phyloP scores from a whole-genome alignment of 2,113 vertebrate species.

The Zosterops hypoxanthus region DNA sequence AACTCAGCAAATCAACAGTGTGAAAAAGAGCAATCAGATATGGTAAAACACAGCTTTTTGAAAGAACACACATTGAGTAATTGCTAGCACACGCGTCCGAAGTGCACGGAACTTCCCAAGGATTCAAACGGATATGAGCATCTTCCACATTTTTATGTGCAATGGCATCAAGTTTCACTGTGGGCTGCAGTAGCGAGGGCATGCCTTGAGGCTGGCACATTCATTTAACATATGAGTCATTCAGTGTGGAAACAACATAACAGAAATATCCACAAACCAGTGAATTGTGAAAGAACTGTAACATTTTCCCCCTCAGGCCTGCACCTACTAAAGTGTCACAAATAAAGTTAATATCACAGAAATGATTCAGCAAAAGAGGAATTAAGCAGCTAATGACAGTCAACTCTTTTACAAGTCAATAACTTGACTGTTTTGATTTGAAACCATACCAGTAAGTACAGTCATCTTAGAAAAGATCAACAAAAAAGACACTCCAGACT shows the following conservation, averaged over 20 bases:
- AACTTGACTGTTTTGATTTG: not conserved
- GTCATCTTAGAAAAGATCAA: not conserved
- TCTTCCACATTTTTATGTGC: not conserved
- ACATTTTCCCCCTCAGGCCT: not conserved
- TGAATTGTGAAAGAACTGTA: constrained; percentile 57
- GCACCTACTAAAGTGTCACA: constrained; percentile 41
- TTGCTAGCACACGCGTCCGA: not conserved
- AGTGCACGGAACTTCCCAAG: not conserved
- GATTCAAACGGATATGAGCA: not conserved
- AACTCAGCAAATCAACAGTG: not conserved
- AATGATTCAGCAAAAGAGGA: constrained; percentile 11
- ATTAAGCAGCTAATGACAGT: not conserved
- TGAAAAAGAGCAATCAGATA: not conserved
- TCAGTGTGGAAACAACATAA: constrained; percentile 43
- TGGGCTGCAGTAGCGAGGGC: not conserved
- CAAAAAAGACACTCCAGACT: not conserved
- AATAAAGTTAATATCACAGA: constrained; percentile 13
- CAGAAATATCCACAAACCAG: constrained; percentile 55
- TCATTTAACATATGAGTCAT: constrained; percentile 45
- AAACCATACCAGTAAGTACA: not conserved
- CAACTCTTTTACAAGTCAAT: not conserved
- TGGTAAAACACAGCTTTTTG: not conserved
- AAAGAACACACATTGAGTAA: not conserved
- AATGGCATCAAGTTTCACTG: constrained; percentile 18
- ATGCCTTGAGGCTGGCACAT: constrained; percentile 27